Evolutionary conservation across 2,797 vertebrate species (phyloP), one percentile per base, ranked within the genome.

Genomic region (Sebastes nivosus): DNA sequence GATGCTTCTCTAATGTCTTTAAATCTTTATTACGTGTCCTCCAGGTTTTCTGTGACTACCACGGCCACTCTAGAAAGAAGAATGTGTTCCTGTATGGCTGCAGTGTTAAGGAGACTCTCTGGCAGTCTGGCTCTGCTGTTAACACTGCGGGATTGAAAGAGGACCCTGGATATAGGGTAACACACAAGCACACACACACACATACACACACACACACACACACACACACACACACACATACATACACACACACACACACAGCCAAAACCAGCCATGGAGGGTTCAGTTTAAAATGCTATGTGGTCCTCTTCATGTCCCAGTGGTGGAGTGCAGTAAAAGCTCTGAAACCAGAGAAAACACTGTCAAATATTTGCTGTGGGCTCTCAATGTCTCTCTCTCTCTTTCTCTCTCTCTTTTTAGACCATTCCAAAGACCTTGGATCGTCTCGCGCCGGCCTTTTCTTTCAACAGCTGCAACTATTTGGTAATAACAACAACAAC

Each of bases 31-130:
- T 20, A 14, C 12, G n/a, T 38, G 22, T 58, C 27, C 2, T 67
- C 2, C 69, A 99, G 98, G 97, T 99, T 60, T 99, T 98, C 93
- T 99, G 98, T 85, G 98, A 99, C 90, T 98, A 97, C 85, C 98
- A 99, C 0, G 98, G 98, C 2, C 98, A 99, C 92, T 98, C 98
- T 0, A 96, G 97, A 75, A 98, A 96, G 93, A 99, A 99, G 88
- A 98, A 99, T 0, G 96, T 97, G 0, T 99, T 99, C 80, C 93
- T 99, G 65, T 99, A 99, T 1, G 98, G 98, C 72, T 99, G 98
- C 85, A 98, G 98, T 77, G 82, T 98, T 57, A 98, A 99, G 81
- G 98, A 99, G 93, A 99, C 98, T 1, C 87, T 99, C 14, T 98
- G 97, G 97, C 97, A 98, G 87, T 97, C 97, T 6, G 96, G 94